Evolutionary conservation across 1,140 invertebrate species (phyloP).

Genomic region (Zaprionus capensis): DNA sequence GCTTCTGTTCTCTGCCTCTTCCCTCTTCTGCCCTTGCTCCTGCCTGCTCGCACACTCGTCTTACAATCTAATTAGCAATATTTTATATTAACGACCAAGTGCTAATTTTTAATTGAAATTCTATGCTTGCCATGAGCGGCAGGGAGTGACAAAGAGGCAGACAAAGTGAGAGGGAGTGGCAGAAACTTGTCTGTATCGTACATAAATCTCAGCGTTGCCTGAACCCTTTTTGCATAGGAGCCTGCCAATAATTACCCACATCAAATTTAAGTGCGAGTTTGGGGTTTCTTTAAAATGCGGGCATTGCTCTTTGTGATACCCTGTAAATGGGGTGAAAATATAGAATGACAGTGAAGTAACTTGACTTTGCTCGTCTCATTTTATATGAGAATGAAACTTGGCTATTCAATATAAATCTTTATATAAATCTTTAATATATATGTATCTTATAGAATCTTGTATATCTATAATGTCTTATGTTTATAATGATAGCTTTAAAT

Average conservation of each 20-base stretch:
- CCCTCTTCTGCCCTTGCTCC: no score
- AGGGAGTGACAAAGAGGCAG: neutral
- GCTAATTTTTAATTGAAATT: conserved; percentile 82
- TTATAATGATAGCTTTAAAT: neutral
- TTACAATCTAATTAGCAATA: conserved; percentile 79
- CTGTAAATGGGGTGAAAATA: neutral
- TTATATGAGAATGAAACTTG: no score
- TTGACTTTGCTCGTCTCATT: no score
- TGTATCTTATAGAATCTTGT: no score
- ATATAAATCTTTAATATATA: no score
- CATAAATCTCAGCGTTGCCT: conserved; percentile 52
- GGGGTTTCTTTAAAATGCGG: conserved; percentile 2
- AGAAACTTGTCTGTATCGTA: conserved; percentile 7
- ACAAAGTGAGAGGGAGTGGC: neutral
- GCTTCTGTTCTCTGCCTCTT: neutral
- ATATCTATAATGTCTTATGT: no score
- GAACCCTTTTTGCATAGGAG: conserved; percentile 56
- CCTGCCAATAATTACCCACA: conserved; percentile 75
- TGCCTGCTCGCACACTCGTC: neutral
- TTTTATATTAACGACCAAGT: conserved; percentile 76
- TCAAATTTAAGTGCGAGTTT: conserved; percentile 36
- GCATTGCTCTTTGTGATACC: neutral
- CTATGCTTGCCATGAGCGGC: conserved; percentile 40
- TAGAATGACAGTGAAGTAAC: no score
- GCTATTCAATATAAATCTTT: no score